These are phyloP conservation scores for Endotricha flammealis DNA, from an alignment of 2,888 invertebrate genomes.

Conservation along the genomic window DNA sequence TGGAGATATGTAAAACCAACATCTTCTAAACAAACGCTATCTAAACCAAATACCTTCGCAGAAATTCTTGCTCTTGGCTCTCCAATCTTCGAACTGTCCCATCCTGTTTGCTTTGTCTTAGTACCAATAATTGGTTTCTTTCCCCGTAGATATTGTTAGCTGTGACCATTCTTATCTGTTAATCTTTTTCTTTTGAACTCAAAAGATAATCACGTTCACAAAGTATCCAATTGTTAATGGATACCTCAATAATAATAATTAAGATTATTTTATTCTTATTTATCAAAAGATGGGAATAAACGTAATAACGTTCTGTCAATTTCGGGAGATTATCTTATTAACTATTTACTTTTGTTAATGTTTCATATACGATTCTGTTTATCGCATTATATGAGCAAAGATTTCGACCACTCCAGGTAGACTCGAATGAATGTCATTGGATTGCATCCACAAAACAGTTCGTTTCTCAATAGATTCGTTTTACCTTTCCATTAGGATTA, in stretches of 20 bases:
- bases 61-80: conserved; percentile 67
- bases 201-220: too few relatives aligned
- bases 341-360: too few relatives aligned
- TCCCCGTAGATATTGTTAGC: not conserved
- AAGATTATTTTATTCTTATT: too few relatives aligned
- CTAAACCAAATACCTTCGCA: conserved; percentile 67
- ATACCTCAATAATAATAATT: too few relatives aligned
- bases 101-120: conserved; percentile 53
- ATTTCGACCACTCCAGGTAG: too few relatives aligned
- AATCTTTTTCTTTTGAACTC: not conserved
- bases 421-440: conserved; percentile 18
- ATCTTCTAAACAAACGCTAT: conserved; percentile 64
- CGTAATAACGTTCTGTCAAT: too few relatives aligned
- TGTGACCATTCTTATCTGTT: not conserved
- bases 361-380: too few relatives aligned
- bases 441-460: conserved; percentile 15
- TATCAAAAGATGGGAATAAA: too few relatives aligned
- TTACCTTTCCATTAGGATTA: conserved; percentile 34
- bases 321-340: too few relatives aligned
- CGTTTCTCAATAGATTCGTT: conserved; percentile 21
- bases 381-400: too few relatives aligned
- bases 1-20: conserved; percentile 67
- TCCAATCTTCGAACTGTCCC: conserved; percentile 40
- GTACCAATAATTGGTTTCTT: conserved; percentile 16
- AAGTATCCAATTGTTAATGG: too few relatives aligned